These are phyloP conservation scores for Cromileptes altivelis DNA, from an alignment of 2,113 vertebrate species.

Conservation along the genomic window DNA sequence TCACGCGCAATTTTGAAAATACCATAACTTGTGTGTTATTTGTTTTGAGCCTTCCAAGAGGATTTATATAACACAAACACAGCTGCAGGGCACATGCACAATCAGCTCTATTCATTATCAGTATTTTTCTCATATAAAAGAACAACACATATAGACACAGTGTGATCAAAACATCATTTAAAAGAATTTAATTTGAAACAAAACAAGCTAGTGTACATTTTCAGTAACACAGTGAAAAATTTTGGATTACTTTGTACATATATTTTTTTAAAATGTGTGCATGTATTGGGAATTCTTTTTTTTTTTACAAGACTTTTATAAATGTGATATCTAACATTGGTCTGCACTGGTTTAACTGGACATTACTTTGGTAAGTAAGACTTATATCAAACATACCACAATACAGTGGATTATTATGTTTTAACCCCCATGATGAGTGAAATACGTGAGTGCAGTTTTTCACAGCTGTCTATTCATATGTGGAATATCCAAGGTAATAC, in stretches of 20 bases:
- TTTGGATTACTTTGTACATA: neutral
- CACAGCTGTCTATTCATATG: too few relatives aligned
- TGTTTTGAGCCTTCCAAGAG: neutral
- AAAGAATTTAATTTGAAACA: too few relatives aligned
- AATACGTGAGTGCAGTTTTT: too few relatives aligned
- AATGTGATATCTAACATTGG: neutral
- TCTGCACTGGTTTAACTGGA: neutral
- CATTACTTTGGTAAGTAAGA: too few relatives aligned
- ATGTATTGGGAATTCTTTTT: neutral
- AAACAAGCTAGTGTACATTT: neutral
- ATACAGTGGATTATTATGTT: too few relatives aligned
- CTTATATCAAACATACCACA: too few relatives aligned
- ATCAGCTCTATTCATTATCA: neutral
- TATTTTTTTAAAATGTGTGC: neutral
- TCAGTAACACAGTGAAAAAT: neutral
- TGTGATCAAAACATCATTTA: neutral
- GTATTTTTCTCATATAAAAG: neutral
- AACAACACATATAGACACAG: neutral
- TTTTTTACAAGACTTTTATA: neutral
- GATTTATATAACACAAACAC: neutral
- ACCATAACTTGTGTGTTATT: neutral
- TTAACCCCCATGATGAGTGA: too few relatives aligned
- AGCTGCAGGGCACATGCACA: neutral
- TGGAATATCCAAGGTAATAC: too few relatives aligned
- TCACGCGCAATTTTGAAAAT: neutral